Percentiles rank a stretch among this genome's conserved stretches.
phyloP scores from a whole-genome alignment of 2,888 invertebrate genomes.

The Punctoribates punctum region DNA sequence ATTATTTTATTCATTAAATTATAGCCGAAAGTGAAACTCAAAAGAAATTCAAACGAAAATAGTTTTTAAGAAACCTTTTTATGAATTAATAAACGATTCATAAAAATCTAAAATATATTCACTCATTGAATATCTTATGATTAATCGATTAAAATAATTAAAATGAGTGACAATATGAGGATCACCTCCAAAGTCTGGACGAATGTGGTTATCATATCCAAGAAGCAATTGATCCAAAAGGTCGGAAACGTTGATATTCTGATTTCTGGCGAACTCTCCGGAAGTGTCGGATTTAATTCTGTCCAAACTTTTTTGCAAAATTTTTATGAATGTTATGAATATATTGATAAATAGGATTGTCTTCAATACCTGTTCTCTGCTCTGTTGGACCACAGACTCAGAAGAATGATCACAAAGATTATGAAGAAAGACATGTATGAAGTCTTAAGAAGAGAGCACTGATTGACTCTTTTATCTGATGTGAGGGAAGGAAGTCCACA shows the following conservation, averaged over 20 bases:
- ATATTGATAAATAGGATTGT: no score
- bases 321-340: no score
- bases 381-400: not conserved
- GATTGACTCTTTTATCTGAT: not conserved
- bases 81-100: not conserved
- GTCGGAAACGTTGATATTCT: conserved; percentile 63
- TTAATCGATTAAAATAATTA: no score
- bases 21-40: conserved; percentile 6
- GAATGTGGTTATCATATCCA: conserved; percentile 74
- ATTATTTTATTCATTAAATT: conserved; percentile 9
- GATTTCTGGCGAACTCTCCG: conserved; percentile 20
- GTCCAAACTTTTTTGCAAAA: not conserved
- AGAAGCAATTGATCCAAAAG: conserved; percentile 69
- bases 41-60: not conserved
- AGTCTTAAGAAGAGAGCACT: not conserved
- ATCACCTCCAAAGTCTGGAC: conserved; percentile 73
- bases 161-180: no score
- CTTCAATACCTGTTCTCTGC: not conserved
- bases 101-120: no score
- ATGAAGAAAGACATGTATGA: not conserved
- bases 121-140: no score
- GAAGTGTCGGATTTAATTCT: not conserved
- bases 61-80: not conserved
- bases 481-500: not conserved
- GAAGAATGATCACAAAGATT: not conserved